A percentile compares a stretch with the other conserved stretches of the same genome.
These are phyloP conservation scores for Dicranocentrus wangi DNA, from an alignment of 2,888 invertebrate genomes.

Conservation along the genomic window DNA sequence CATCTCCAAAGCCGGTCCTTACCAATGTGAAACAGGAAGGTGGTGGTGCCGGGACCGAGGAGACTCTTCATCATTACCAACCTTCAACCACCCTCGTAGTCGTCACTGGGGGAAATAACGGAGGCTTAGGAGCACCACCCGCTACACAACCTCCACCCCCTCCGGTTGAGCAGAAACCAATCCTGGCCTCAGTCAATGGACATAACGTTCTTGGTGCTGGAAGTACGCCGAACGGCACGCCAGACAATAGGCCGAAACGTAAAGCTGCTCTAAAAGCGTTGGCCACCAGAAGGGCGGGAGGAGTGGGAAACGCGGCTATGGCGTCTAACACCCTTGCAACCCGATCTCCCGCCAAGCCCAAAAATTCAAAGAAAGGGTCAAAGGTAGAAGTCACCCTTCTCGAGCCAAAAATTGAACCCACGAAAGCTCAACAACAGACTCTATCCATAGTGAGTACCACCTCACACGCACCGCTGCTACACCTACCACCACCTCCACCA, in stretches of 20 bases:
- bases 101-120: constrained; percentile 28
- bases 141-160: not conserved
- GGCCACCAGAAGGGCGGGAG: constrained; percentile 33
- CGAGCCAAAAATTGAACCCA: not conserved
- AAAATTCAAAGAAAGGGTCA: not conserved
- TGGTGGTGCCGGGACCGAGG: not conserved
- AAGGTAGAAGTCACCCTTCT: constrained; percentile 35
- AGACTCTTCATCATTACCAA: not conserved
- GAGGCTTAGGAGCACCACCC: not conserved
- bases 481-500: constrained; percentile 35
- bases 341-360: constrained; percentile 11
- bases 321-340: not conserved
- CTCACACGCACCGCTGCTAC: constrained; percentile 6
- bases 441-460: constrained; percentile 23
- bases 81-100: constrained; percentile 38
- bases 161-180: constrained; percentile 30
- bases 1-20: constrained; percentile 53
- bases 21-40: constrained; percentile 51
- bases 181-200: constrained; percentile 38
- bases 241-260: constrained; percentile 48
- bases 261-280: constrained; percentile 54
- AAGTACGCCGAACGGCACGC: constrained; percentile 18
- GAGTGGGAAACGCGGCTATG: not conserved
- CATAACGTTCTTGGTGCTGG: not conserved
- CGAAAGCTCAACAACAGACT: not conserved